Conservation (phyloP, 2,113 vertebrate species). For the Gavialis gangeticus region DNA sequence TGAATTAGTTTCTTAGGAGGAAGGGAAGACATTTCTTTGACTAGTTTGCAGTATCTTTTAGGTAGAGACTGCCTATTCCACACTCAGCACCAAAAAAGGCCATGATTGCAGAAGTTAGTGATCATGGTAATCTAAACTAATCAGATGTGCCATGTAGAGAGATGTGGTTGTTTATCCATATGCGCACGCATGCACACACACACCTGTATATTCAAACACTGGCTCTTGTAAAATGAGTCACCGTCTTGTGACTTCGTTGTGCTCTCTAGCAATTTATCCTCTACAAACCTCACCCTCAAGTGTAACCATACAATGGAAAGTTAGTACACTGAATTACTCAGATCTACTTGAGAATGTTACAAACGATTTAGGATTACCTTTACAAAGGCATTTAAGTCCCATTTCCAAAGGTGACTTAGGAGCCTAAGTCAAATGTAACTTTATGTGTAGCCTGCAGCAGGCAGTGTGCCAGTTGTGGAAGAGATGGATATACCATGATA, state of each 20-base stretch:
- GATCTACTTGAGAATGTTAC: neutral
- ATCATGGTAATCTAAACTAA: neutral
- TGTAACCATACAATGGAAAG: neutral
- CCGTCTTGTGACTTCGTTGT: neutral
- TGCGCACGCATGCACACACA: neutral
- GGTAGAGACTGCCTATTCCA: neutral
- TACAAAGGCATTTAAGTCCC: neutral
- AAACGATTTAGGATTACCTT: neutral
- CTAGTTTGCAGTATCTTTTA: neutral
- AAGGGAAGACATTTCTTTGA: neutral
- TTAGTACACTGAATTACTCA: neutral
- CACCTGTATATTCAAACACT: neutral
- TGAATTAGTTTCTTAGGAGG: neutral
- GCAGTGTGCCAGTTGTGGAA: too few relatives aligned
- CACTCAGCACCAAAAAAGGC: neutral
- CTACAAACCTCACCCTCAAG: neutral
- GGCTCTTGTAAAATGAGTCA: neutral
- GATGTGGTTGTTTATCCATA: neutral
- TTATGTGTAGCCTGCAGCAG: too few relatives aligned
- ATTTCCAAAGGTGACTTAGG: neutral
- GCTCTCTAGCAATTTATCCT: neutral
- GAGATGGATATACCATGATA: too few relatives aligned
- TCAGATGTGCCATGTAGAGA: neutral
- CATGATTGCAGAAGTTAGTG: neutral
- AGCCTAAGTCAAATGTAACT: neutral